A percentile compares a stretch with the other conserved stretches of the same genome.
phyloP scores from a whole-genome alignment of 1,140 invertebrate species.

The Akabosia matsudoensis region DNA sequence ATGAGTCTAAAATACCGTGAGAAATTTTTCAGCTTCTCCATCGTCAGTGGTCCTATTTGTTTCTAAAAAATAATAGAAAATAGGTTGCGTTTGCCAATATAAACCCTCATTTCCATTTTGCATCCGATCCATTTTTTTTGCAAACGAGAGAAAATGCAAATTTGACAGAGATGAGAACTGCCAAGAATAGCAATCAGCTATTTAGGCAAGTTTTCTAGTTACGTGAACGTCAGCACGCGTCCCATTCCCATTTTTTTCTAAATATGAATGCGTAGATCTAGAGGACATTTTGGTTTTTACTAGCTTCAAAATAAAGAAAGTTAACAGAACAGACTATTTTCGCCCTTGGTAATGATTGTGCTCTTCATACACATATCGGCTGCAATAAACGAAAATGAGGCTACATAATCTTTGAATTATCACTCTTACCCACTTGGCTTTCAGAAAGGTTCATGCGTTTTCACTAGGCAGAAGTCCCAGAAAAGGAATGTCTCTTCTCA shows the following conservation, averaged over 20 bases:
- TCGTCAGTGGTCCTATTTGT: too few species aligned
- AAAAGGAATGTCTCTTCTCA: too few species aligned
- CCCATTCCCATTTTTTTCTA: not conserved
- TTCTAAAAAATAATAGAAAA: too few species aligned
- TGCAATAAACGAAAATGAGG: constrained; percentile 5
- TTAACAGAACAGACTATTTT: too few species aligned
- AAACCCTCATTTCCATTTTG: not conserved
- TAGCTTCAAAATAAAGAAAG: too few species aligned
- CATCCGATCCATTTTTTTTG: constrained; percentile 4
- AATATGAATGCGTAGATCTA: too few species aligned
- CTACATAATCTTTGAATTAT: constrained; percentile 2
- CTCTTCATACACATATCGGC: not conserved
- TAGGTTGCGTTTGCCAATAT: too few species aligned
- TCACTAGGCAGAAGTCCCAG: too few species aligned
- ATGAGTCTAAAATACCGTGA: too few species aligned
- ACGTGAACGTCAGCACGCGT: not conserved
- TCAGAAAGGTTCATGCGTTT: not conserved
- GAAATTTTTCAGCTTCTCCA: too few species aligned
- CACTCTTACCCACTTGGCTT: not conserved
- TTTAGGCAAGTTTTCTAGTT: not conserved
- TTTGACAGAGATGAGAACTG: not conserved
- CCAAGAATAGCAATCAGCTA: constrained; percentile 13
- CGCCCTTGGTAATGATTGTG: too few species aligned
- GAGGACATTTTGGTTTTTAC: too few species aligned
- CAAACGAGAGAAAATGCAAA: constrained; percentile 19